Evolutionary conservation across 1,140 invertebrate species (phyloP).

Genomic region (Mamestra configurata): DNA sequence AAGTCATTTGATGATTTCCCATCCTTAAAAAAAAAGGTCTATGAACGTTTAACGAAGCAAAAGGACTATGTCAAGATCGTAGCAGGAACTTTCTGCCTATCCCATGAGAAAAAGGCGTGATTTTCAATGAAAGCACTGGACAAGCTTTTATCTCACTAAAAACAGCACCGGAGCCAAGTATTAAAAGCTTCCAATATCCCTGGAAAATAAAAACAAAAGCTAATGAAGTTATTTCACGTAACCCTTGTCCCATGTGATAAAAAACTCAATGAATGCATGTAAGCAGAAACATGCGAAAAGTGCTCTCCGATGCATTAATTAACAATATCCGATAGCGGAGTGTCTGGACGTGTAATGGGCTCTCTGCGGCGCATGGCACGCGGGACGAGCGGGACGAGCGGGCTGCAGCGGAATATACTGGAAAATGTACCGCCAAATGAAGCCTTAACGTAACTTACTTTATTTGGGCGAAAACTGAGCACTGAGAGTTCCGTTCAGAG

Average conservation of each 20-base stretch:
- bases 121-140: too few relatives aligned
- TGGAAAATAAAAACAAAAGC: neutral
- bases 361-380: neutral
- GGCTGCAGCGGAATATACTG: neutral
- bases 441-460: neutral
- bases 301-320: constrained; percentile 57
- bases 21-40: too few relatives aligned
- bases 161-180: too few relatives aligned
- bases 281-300: constrained; percentile 55
- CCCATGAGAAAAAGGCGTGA: too few relatives aligned
- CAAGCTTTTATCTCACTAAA: too few relatives aligned
- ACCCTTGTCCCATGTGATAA: neutral
- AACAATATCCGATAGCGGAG: constrained; percentile 58
- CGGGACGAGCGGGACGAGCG: neutral
- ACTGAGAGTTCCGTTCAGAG: too few relatives aligned
- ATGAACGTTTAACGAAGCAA: too few relatives aligned
- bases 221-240: neutral
- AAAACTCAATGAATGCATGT: constrained; percentile 44
- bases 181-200: neutral
- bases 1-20: too few relatives aligned
- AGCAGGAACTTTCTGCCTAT: too few relatives aligned
- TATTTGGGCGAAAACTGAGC: neutral
- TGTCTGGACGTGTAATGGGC: constrained; percentile 48
- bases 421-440: neutral
- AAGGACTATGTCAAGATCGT: too few relatives aligned